Evolutionary conservation across 2,888 invertebrate genomes (phyloP), one percentile per base, ranked within the genome.

Genomic region (Eupithecia pulchellata): DNA sequence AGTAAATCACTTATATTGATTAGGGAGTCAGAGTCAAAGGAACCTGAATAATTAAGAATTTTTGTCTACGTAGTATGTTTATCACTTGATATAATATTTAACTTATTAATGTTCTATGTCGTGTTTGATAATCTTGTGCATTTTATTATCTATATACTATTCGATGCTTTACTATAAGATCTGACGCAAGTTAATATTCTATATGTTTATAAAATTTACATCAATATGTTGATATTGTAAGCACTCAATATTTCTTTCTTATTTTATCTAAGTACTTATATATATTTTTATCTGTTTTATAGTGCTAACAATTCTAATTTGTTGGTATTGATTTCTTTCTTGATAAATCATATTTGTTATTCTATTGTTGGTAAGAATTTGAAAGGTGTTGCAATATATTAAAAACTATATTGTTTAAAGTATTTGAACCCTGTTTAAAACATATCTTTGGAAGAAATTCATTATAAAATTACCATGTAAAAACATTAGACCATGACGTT

Each of bases 1-100:
- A 34, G 25, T 42, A 65, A 55, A 47, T 27, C 62, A 66, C 65
- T 32, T 60, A 27, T 61, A 66, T 64, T 34, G 11, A 25, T 61
- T 57, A 66, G 64, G 66, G 69, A 66, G 65, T 89, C 90, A 86
- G 91, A 93, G 92, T 92, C 92, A 67, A 83, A 78, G 76, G 25
- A 90, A 92, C 91, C 92, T 92, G 91, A 90, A 85, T 86, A 86
- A 75, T 84, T 88, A 88, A 86, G 81, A 71, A 75, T 71, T 73
- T 77, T 60, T 25, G 75, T 79, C 71, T 68, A 73, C 71, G 69
- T 72, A 68, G 68, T 47, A 39, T 62, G 68, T 69, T 68, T 66
- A 79, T 61, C 64, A 65, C 32, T 69, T 64, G 57, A 58, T 57
- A 63, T 66, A 60, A 63, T 66, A 60, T 63, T 62, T 14, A 52